Percentiles rank a stretch among this genome's conserved stretches.
Conservation (phyloP, 2,113 vertebrate species). For the Hoplias malabaricus region DNA sequence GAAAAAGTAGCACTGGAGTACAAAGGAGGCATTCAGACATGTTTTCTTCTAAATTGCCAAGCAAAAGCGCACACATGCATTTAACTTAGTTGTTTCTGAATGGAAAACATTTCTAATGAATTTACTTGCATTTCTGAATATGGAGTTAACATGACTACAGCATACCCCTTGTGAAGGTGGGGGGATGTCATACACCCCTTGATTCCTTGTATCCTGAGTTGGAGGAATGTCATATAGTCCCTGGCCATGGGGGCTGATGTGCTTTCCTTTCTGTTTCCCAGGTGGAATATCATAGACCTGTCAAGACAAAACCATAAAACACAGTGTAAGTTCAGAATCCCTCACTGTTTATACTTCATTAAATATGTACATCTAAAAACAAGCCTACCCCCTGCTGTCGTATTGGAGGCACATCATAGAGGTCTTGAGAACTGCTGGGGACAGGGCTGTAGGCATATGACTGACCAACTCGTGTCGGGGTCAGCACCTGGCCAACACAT, state of each 20-base stretch:
- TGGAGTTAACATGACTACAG: not conserved
- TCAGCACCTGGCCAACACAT: slow-evolving; percentile 83
- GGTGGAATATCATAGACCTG: slow-evolving; percentile 94
- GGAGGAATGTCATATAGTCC: slow-evolving; percentile 88
- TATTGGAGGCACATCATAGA: slow-evolving; percentile 87
- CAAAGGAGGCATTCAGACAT: not conserved
- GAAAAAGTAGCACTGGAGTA: slow-evolving; percentile 50
- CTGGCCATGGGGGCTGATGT: slow-evolving; percentile 72
- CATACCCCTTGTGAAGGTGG: slow-evolving; percentile 70
- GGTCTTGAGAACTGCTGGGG: slow-evolving; percentile 81
- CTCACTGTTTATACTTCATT: too few relatives aligned
- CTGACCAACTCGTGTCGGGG: slow-evolving; percentile 85
- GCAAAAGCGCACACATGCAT: not conserved
- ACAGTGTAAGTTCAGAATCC: too few relatives aligned
- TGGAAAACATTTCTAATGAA: not conserved
- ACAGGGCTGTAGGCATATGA: slow-evolving; percentile 83
- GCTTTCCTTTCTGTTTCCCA: slow-evolving; percentile 71
- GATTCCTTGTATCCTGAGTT: slow-evolving; percentile 65
- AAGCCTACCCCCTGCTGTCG: slow-evolving; percentile 87
- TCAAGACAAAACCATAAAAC: not conserved
- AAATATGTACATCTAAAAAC: slow-evolving; percentile 34
- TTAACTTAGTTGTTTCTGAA: not conserved
- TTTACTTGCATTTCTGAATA: not conserved
- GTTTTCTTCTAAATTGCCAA: not conserved
- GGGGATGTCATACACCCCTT: slow-evolving; percentile 70